These are phyloP conservation scores for Jaculus jaculus DNA, from an alignment of 2,113 vertebrate genomes.

Conservation along the genomic window DNA sequence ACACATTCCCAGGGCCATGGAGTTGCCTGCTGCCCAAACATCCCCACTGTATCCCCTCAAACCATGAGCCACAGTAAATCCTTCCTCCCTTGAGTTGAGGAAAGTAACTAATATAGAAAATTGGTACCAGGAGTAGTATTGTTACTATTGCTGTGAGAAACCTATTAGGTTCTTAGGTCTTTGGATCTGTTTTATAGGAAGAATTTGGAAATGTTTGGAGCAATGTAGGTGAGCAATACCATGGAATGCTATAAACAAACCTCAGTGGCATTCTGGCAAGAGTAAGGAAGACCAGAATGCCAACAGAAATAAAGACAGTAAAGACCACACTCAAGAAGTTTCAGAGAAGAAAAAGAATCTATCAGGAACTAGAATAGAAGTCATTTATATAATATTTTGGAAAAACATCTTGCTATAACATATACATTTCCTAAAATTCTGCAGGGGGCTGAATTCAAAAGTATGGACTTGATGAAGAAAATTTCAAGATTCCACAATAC, in stretches of 20 bases:
- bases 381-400: not conserved
- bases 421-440: not conserved
- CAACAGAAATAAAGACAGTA: not conserved
- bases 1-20: not conserved
- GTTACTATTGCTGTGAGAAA: not conserved
- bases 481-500: not conserved
- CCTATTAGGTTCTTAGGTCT: not conserved
- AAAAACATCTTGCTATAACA: not conserved
- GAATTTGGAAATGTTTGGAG: not conserved
- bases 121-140: too few relatives aligned
- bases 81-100: not conserved
- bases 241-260: not conserved
- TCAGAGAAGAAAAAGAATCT: not conserved
- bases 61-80: not conserved
- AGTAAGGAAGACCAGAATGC: not conserved
- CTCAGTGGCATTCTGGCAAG: not conserved
- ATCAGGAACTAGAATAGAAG: not conserved
- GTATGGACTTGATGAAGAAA: not conserved
- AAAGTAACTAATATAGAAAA: not conserved
- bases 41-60: not conserved
- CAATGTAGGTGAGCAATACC: not conserved
- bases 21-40: too few relatives aligned
- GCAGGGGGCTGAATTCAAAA: not conserved
- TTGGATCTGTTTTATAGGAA: not conserved
- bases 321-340: not conserved